Conservation (phyloP, 2,113 vertebrate species). For the Andinoacara biseriatus region DNA sequence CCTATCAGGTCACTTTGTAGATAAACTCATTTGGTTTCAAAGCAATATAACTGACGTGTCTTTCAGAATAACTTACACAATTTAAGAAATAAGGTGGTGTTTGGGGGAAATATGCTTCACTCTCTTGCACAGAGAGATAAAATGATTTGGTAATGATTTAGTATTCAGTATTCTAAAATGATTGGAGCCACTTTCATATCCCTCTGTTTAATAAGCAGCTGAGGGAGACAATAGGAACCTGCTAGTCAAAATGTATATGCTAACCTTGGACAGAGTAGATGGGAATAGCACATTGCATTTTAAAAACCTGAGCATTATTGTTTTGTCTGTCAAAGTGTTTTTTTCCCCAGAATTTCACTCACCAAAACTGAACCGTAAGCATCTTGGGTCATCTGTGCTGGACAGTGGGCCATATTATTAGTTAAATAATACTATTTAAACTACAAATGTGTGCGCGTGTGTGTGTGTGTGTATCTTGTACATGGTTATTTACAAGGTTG, state of each 20-base stretch:
- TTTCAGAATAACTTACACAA: not conserved
- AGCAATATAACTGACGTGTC: not conserved
- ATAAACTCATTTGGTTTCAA: not conserved
- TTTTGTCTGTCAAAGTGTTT: too few species aligned
- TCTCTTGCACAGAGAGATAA: not conserved
- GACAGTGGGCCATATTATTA: too few species aligned
- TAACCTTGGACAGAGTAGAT: not conserved
- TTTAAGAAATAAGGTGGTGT: not conserved
- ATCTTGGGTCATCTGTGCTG: too few species aligned
- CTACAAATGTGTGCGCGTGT: not conserved
- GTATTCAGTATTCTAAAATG: not conserved
- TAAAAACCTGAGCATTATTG: not conserved
- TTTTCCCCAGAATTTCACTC: too few species aligned
- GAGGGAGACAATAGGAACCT: not conserved
- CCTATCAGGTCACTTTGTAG: not conserved
- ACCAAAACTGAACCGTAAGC: too few species aligned
- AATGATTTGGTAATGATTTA: not conserved
- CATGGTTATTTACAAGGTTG: not conserved
- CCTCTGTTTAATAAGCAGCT: not conserved
- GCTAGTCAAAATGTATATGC: not conserved
- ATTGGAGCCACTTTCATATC: not conserved
- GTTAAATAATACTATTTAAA: too few species aligned
- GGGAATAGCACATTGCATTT: not conserved
- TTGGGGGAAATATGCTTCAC: not conserved
- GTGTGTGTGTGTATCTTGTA: not conserved